Conservation (phyloP, 2,888 invertebrate species). For the Periphyllus acericola region DNA sequence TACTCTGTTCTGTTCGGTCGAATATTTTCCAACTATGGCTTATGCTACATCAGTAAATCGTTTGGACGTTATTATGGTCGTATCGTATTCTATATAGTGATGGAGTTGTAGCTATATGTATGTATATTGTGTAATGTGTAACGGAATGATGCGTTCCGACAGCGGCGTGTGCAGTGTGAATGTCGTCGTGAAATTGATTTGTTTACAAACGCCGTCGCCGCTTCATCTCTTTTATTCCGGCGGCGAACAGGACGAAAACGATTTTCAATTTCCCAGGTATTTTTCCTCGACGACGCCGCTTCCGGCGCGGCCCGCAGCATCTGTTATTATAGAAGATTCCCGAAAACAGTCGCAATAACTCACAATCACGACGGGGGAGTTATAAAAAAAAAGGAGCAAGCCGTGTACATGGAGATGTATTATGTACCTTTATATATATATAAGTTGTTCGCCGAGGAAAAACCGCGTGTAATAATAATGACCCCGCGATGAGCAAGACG, state of each 20-base stretch:
- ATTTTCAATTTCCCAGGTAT: constrained; percentile 50
- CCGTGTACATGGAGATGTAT: background rate
- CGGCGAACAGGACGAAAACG: background rate
- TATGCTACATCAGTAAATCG: too few species aligned
- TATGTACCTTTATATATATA: background rate
- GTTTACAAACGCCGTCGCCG: background rate
- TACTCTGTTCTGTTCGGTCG: too few species aligned
- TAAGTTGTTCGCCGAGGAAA: background rate
- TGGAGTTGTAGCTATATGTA: too few species aligned
- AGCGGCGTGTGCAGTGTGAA: background rate
- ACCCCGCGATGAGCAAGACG: background rate
- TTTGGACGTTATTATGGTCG: too few species aligned
- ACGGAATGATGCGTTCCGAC: background rate
- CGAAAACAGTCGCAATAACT: constrained; percentile 34
- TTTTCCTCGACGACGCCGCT: background rate
- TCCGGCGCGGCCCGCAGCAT: background rate
- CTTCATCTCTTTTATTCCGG: background rate
- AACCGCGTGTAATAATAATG: constrained; percentile 1
- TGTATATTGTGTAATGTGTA: too few species aligned
- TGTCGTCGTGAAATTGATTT: background rate
- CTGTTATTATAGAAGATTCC: constrained; percentile 22
- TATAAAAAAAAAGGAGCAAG: background rate
- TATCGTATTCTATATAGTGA: too few species aligned
- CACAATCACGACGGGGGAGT: constrained; percentile 19
- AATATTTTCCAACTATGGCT: too few species aligned